A percentile compares a stretch with the other conserved stretches of the same genome.
These are phyloP conservation scores for Molossus molossus DNA, from an alignment of 2,797 vertebrate species.

Conservation along the genomic window DNA sequence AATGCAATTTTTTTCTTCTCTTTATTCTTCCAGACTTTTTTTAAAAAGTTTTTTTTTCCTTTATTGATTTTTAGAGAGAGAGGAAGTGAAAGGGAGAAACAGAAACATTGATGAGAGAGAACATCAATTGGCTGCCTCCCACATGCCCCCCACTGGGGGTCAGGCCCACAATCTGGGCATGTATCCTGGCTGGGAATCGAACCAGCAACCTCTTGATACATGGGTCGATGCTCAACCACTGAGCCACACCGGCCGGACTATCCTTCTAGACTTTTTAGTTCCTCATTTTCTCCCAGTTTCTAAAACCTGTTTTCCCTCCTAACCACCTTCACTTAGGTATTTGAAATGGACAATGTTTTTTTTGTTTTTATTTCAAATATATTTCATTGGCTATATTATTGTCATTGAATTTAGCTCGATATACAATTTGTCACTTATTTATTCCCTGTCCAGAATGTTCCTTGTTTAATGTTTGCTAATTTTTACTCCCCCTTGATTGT, in stretches of 20 bases:
- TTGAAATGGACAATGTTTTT: background rate
- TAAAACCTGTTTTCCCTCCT: background rate
- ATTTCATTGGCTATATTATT: background rate
- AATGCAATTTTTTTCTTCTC: background rate
- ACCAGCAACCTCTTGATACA: no score
- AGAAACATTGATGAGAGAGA: no score
- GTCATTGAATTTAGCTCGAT: constrained; percentile 4
- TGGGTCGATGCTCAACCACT: no score
- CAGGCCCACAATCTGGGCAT: no score
- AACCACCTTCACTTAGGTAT: background rate
- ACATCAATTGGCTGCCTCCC: no score
- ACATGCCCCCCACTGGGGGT: no score
- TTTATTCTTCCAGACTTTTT: constrained; percentile 18
- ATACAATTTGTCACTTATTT: background rate
- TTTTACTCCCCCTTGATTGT: background rate
- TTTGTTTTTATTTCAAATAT: constrained; percentile 44
- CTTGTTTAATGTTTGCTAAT: background rate
- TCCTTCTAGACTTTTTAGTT: constrained; percentile 49
- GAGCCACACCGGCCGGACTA: background rate
- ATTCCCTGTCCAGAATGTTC: background rate
- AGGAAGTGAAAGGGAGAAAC: no score
- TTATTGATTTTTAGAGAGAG: no score
- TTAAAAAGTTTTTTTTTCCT: no score
- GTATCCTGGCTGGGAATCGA: no score
- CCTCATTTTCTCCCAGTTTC: background rate